Conservation (phyloP, 1,140 invertebrate genomes). For the Brachystomella parvula region DNA sequence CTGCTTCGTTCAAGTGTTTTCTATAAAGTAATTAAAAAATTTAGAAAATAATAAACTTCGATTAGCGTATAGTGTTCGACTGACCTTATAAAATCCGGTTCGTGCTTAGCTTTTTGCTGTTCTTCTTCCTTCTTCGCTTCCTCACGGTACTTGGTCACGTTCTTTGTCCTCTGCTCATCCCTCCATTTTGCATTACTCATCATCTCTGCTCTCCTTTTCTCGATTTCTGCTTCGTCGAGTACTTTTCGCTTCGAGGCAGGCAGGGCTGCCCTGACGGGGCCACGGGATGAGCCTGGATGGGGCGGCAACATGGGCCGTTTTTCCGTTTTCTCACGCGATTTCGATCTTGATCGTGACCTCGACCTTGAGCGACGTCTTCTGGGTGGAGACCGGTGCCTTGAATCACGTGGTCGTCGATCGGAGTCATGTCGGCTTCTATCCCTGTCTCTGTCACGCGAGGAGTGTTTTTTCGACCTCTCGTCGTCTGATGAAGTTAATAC, state of each 20-base stretch:
- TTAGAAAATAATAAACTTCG: constrained; percentile 1
- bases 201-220: constrained; percentile 67
- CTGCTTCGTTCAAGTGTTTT: constrained; percentile 60
- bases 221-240: constrained; percentile 61
- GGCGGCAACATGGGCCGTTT: not conserved
- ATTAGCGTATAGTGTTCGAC: constrained; percentile 14
- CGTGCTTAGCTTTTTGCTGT: constrained; percentile 43
- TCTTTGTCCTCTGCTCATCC: constrained; percentile 57
- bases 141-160: constrained; percentile 56
- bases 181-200: constrained; percentile 64
- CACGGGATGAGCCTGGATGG: not conserved
- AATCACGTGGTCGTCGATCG: too few species aligned
- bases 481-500: not conserved
- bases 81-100: constrained; percentile 52
- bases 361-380: constrained; percentile 4
- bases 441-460: not conserved
- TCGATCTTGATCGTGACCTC: constrained; percentile 14
- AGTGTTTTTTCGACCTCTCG: not conserved
- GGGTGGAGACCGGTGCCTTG: constrained; percentile 1
- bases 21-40: constrained; percentile 42
- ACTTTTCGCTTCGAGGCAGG: constrained; percentile 38
- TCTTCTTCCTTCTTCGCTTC: constrained; percentile 54
- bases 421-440: not conserved
- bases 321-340: not conserved
- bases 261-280: not conserved